Evolutionary conservation across 2,888 invertebrate genomes (phyloP).

Genomic region (Acronicta alni): DNA sequence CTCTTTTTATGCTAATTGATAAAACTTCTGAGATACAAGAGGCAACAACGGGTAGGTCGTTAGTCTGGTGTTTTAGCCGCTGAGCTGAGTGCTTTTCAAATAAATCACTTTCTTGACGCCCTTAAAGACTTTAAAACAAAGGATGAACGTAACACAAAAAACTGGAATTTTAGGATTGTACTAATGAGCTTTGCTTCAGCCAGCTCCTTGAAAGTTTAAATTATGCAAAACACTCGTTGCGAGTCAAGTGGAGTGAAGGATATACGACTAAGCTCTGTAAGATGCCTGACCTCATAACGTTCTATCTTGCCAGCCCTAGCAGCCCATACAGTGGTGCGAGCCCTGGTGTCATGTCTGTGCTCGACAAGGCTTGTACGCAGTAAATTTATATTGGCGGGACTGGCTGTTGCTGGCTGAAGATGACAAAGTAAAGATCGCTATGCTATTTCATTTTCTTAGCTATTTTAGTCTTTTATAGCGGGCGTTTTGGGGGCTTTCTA

Average conservation of each 20-base stretch:
- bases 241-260: conserved; percentile 12
- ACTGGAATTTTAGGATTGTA: conserved; percentile 8
- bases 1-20: neutral
- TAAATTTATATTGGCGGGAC: neutral
- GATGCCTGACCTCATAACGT: conserved; percentile 10
- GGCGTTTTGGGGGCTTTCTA: too few relatives aligned
- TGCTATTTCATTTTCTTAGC: neutral
- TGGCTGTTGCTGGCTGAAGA: neutral
- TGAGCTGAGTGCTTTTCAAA: conserved; percentile 18
- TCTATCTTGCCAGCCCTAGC: conserved; percentile 10
- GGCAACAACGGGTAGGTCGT: neutral
- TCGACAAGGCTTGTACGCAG: conserved; percentile 10
- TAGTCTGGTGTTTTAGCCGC: conserved; percentile 4
- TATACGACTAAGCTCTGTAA: conserved; percentile 6
- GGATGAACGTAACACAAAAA: conserved; percentile 10
- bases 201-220: conserved; percentile 33
- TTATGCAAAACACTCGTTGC: conserved; percentile 22
- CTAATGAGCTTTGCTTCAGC: conserved; percentile 15
- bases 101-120: conserved; percentile 14
- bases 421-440: neutral
- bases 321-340: neutral
- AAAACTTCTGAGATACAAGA: neutral
- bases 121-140: conserved; percentile 24
- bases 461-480: too few relatives aligned
- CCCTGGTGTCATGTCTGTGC: conserved; percentile 3